Evolutionary conservation across 2,113 vertebrate genomes (phyloP).

Genomic region (Alligator mississippiensis): DNA sequence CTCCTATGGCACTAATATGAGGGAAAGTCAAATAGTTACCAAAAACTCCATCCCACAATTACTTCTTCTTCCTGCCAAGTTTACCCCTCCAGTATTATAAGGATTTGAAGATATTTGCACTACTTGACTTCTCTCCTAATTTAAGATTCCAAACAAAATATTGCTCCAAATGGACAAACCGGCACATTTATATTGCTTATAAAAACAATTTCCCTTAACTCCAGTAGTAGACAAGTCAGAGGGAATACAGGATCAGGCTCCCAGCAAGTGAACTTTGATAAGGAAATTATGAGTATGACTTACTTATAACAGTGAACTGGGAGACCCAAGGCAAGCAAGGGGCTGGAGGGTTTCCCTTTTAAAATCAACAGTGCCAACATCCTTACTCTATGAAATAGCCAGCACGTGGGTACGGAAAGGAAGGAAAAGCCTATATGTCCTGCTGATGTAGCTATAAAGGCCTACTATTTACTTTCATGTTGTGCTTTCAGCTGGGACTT

Average conservation of each 20-base stretch:
- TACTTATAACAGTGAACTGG: not conserved
- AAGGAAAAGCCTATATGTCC: not conserved
- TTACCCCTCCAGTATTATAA: not conserved
- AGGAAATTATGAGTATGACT: not conserved
- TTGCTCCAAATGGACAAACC: not conserved
- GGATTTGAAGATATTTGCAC: not conserved
- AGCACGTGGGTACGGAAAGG: not conserved
- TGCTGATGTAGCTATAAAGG: not conserved
- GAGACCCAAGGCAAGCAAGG: not conserved
- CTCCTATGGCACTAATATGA: not conserved
- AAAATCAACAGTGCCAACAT: not conserved
- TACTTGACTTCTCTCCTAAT: not conserved
- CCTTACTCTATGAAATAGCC: not conserved
- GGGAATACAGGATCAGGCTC: not conserved
- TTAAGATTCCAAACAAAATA: not conserved
- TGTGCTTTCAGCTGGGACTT: slow-evolving; percentile 35
- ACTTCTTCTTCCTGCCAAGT: not conserved
- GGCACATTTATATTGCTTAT: not conserved
- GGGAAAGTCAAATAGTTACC: not conserved
- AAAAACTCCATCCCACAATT: not conserved
- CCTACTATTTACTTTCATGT: slow-evolving; percentile 29
- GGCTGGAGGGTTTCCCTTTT: not conserved
- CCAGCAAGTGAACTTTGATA: not conserved
- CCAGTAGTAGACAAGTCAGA: not conserved
- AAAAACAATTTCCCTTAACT: not conserved